These are phyloP conservation scores for Heliconius hewitsoni DNA, from an alignment of 1,140 invertebrate genomes.

Conservation along the genomic window DNA sequence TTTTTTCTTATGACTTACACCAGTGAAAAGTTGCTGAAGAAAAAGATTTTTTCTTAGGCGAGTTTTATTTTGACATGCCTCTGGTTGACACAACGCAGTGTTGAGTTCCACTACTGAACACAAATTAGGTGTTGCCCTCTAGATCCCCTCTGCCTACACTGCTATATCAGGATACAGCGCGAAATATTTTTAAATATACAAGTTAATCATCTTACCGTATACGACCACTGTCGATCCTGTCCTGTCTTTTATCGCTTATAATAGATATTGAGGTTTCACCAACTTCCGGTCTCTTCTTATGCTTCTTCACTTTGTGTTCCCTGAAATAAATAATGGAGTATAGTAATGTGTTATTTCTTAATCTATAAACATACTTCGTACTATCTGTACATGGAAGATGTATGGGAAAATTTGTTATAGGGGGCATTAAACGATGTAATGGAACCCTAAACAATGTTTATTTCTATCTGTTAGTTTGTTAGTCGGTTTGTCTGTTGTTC, in stretches of 20 bases:
- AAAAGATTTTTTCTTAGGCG: no score
- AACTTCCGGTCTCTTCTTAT: conserved; percentile 52
- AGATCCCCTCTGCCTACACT: neutral
- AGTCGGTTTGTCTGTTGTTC: no score
- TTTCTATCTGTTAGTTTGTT: no score
- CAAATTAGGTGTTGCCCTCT: neutral
- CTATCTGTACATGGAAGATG: no score
- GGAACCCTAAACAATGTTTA: no score
- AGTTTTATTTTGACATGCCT: no score
- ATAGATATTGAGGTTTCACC: conserved; percentile 65
- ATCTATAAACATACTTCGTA: no score
- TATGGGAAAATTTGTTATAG: no score
- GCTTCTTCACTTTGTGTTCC: conserved; percentile 58
- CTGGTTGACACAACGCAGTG: no score
- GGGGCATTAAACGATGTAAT: no score
- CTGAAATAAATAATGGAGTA: conserved; percentile 42
- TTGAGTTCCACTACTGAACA: neutral
- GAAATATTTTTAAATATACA: neutral
- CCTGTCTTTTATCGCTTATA: conserved; percentile 64
- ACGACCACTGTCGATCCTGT: conserved; percentile 53
- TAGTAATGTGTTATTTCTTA: neutral
- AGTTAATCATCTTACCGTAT: conserved; percentile 57
- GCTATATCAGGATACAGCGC: neutral
- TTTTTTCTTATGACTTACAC: no score
- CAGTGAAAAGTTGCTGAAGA: no score